Evolutionary conservation across 2,797 vertebrate genomes (phyloP).

Genomic region (Sarcophilus harrisii): DNA sequence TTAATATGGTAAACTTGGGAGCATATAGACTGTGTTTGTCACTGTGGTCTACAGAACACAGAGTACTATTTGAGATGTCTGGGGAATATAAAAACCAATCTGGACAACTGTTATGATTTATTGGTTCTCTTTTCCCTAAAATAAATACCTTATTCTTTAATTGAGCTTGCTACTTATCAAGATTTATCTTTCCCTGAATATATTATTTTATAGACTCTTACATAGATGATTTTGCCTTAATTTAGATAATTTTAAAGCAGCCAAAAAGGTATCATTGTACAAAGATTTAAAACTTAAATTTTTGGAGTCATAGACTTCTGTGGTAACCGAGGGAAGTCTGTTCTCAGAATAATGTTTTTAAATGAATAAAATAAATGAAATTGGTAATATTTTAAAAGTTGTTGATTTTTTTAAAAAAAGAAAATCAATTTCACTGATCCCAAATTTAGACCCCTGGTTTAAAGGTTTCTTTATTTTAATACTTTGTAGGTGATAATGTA

Average conservation of each 20-base stretch:
- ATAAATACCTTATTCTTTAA: neutral
- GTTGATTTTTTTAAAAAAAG: neutral
- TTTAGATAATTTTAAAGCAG: slow-evolving; percentile 23
- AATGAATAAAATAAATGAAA: neutral
- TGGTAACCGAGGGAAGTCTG: neutral
- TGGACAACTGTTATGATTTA: neutral
- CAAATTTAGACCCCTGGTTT: neutral
- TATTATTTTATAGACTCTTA: slow-evolving; percentile 1
- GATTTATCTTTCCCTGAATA: neutral
- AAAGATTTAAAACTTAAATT: neutral
- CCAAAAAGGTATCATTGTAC: neutral
- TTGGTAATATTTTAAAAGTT: neutral
- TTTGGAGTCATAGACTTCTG: neutral
- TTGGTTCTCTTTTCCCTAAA: neutral
- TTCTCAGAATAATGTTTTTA: neutral
- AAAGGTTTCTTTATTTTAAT: neutral
- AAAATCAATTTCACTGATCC: neutral
- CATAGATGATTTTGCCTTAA: neutral
- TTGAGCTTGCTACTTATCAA: neutral
- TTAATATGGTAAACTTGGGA: neutral
- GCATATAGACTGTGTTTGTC: too few relatives aligned
- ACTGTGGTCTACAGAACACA: neutral
- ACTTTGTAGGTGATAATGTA: neutral
- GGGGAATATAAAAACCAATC: neutral
- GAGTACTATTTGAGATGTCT: neutral